Evolutionary conservation across 1,140 invertebrate genomes (phyloP), one percentile per base, ranked within the genome.

Genomic region (Trigoniulus corallinus): DNA sequence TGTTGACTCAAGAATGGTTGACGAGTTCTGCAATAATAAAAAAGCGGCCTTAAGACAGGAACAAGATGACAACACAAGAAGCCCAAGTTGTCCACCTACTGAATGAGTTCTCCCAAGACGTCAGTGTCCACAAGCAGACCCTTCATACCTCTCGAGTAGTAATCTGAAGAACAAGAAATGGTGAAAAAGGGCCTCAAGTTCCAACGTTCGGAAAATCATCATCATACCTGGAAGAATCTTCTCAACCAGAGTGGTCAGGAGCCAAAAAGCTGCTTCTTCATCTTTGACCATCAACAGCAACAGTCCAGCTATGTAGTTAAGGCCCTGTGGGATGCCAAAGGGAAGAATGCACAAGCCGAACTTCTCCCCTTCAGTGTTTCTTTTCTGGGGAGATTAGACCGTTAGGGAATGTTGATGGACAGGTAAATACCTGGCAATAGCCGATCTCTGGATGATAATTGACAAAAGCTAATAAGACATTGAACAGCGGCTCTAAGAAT

Each of bases 201-300:
- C 15, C 29, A 34, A 34, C 7, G 15, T 34, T 15, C 53, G 54
- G 26, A 50, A 20, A 49, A 40, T 39, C 40, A 41, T 20, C n/a
- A 37, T 44, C 45, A 55, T 41, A 67, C 64, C 63, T 21, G 87
- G 87, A 51, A 89, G 70, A 61, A 87, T 83, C 55, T 79, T 77
- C 61, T 88, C 84, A n/a, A 89, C 81, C 49, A 93, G 69, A 3
- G 80, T 75, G 1, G 62, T 64, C 12, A 93, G 64, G 47, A 94
- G 68, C 89, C 89, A 94, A 71, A 93, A 94, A 29, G 85, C 79
- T 55, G 76, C 80, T 64, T 93, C 86, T 70, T 93, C 88, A 69
- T 77, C 80, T 66, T 88, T 84, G 23, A 88, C 84, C 24, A 86
- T 78, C 43, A 94, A 65, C 41, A 93, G 63, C 54, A 93, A 66